Evolutionary conservation across 1,140 invertebrate genomes (phyloP).

Genomic region (Rhizoglyphus robini): DNA sequence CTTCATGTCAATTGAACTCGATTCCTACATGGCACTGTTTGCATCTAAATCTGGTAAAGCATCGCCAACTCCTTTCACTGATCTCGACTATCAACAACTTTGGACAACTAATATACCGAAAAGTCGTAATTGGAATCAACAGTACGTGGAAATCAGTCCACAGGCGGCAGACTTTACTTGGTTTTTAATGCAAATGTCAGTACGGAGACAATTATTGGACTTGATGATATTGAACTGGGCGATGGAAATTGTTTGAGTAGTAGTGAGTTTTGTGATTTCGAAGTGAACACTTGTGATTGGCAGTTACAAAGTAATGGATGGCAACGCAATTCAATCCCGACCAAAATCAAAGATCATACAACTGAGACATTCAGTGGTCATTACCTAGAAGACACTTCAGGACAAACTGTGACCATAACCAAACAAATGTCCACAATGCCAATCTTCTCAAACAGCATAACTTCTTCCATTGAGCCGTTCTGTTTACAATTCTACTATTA

Average conservation of each 20-base stretch:
- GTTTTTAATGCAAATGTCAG: neutral
- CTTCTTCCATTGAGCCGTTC: neutral
- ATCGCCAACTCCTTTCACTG: too few relatives aligned
- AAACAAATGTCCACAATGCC: neutral
- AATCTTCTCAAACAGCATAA: neutral
- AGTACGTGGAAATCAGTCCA: neutral
- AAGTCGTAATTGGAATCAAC: neutral
- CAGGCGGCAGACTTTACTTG: neutral
- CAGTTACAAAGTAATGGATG: neutral
- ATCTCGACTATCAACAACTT: neutral
- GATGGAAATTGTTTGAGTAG: neutral
- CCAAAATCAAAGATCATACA: neutral
- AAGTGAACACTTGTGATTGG: conserved; percentile 11
- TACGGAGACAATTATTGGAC: neutral
- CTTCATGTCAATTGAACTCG: neutral
- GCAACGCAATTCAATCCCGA: neutral
- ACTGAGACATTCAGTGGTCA: neutral
- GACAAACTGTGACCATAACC: neutral
- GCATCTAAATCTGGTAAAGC: neutral
- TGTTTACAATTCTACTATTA: conserved; percentile 9
- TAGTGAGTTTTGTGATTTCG: conserved; percentile 3
- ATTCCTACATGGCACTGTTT: neutral
- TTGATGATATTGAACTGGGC: neutral
- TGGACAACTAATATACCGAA: neutral
- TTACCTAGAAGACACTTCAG: neutral